Percentiles rank a stretch among this genome's conserved stretches.
Evolutionary conservation across 1,140 invertebrate genomes (phyloP).

Genomic region (Drosophila santomea): DNA sequence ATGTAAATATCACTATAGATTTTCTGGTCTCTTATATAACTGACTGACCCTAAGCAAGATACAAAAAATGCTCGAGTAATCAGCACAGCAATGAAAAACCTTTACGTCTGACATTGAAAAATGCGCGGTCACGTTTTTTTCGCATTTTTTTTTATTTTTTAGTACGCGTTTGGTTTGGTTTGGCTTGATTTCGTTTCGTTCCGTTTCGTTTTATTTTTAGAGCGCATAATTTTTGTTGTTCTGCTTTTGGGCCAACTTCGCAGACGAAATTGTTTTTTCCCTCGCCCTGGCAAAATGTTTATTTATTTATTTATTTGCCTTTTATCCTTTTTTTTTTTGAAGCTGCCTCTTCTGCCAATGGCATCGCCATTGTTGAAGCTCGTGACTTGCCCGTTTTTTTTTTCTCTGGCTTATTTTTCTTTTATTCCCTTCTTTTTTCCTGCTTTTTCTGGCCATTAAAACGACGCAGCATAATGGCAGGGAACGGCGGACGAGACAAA

Average conservation of each 20-base stretch:
- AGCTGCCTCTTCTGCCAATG: conserved; percentile 39
- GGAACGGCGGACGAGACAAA: conserved; percentile 61
- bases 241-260: conserved; percentile 57
- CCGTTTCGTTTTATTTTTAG: conserved; percentile 49
- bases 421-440: conserved; percentile 14
- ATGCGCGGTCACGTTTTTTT: conserved; percentile 85
- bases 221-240: conserved; percentile 57
- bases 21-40: conserved; percentile 41
- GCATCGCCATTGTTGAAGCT: conserved; percentile 68
- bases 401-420: conserved; percentile 20
- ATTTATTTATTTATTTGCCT: conserved; percentile 80
- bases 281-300: conserved; percentile 68
- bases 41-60: conserved; percentile 39
- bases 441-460: conserved; percentile 67
- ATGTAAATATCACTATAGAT: conserved; percentile 20
- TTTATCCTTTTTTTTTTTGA: conserved; percentile 62
- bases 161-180: conserved; percentile 45
- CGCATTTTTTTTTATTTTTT: conserved; percentile 38
- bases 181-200: conserved; percentile 45
- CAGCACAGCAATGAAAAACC: conserved; percentile 58
- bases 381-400: conserved; percentile 68
- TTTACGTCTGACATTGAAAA: conserved; percentile 85
- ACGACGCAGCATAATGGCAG: conserved; percentile 82
- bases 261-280: conserved; percentile 65
- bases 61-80: conserved; percentile 53